phyloP scores from a whole-genome alignment of 2,797 vertebrate genomes.

The Aphelocoma californica region DNA sequence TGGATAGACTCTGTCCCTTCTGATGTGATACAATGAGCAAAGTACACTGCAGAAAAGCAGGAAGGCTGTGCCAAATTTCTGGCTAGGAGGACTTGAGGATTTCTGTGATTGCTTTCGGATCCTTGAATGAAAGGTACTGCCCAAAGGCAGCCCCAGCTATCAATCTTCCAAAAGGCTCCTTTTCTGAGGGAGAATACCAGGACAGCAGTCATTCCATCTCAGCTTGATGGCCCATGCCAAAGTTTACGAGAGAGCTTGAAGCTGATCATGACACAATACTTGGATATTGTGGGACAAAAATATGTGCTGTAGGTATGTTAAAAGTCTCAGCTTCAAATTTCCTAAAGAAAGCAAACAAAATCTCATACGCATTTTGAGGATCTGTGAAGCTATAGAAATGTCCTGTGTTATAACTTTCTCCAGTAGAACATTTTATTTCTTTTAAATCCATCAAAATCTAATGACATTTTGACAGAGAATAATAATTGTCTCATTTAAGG shows the following conservation, averaged over 20 bases:
- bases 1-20: not conserved
- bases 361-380: not conserved
- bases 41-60: not conserved
- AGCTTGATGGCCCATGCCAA: not conserved
- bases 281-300: not conserved
- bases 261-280: not conserved
- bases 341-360: not conserved
- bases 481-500: constrained; percentile 25
- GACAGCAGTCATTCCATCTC: not conserved
- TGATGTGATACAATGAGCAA: not conserved
- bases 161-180: not conserved
- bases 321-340: not conserved
- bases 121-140: not conserved
- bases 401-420: not conserved
- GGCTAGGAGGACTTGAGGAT: not conserved
- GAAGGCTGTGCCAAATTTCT: not conserved
- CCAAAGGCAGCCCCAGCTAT: not conserved
- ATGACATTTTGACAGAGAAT: constrained; percentile 5
- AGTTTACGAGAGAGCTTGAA: not conserved
- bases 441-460: not conserved
- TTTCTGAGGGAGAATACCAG: not conserved
- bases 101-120: not conserved
- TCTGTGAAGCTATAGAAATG: not conserved
- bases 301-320: not conserved
- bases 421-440: constrained; percentile 1